Conservation (phyloP, 2,797 vertebrate genomes). For the Muscicapa comitata region DNA sequence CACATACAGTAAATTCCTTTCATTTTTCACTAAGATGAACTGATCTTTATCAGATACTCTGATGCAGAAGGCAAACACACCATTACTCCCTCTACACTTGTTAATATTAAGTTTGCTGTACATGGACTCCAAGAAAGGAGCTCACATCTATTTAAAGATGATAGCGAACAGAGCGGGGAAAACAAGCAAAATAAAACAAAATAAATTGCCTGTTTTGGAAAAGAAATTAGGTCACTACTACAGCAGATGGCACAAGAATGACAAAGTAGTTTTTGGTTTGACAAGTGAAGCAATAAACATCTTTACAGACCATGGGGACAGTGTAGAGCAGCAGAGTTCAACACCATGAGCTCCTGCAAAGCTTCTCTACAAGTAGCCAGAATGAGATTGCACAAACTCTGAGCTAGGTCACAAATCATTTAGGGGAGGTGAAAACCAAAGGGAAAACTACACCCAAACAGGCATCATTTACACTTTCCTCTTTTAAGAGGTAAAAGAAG, state of each 20-base stretch:
- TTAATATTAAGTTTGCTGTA: background rate
- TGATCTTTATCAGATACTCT: background rate
- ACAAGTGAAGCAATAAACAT: background rate
- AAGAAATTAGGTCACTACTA: background rate
- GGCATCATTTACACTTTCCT: background rate
- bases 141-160: background rate
- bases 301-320: background rate
- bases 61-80: background rate
- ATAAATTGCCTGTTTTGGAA: background rate
- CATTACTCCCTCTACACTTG: background rate
- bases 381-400: background rate
- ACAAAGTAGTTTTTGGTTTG: background rate
- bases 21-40: background rate
- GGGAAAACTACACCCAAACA: background rate
- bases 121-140: background rate
- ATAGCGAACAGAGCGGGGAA: background rate
- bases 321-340: background rate
- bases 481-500: background rate
- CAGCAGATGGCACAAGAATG: background rate
- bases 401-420: background rate
- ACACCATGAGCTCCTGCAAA: background rate
- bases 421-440: background rate
- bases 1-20: slow-evolving; percentile 32
- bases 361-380: background rate
- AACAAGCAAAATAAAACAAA: fast-evolving